Base-by-base conservation (phyloP, 1,140 invertebrate genomes). In the Globodera rostochiensis region DNA sequence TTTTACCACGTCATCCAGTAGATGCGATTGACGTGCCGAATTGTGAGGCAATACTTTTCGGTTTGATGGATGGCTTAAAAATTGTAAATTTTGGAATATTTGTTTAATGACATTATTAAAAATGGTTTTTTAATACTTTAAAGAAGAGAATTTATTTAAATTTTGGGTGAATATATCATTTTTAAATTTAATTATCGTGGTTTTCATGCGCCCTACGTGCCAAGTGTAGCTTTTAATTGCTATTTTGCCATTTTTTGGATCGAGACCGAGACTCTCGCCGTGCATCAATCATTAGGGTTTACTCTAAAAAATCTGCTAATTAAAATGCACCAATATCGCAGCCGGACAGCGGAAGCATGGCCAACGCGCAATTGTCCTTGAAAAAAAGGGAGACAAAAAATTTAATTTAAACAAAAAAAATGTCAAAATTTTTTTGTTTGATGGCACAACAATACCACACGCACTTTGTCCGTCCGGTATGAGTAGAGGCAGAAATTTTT, bases 401-500 rank as follows among this genome's bases (percentile, higher is more conserved):
- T 45, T 13, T 13, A n/a, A 46, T 15, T 19, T 13, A 25, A 25
- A 25, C 46, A 6, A n/a, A 4, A 46, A 36, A 21, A 21, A 36
- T 19, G 45, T 21, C 50, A n/a, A 7, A 80, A 45, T 15, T 11
- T 70, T 46, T 73, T 36, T 13, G 25, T 73, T 36, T 13, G 50
- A 45, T 36, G 36, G 36, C 36, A 36, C 36, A 36, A 36, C 25
- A 25, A 25, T 1, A 25, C 25, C 1, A 36, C 36, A 36, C 36
- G 36, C 49, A 86, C 84, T 49, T 81, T 66, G 79, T 86, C 79
- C 53, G 83, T 73, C 9, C 79, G 71, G 60, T 86, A 86, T 7
- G 88, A 89, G 69, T 90, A 89, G 11, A 89, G 78, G 77, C 88
- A 90, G 83, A 89, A 89, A 75, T 90, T 83, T 67, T 88, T 84